Percentiles rank a stretch among this genome's conserved stretches.
Conservation (phyloP, 92 coral and sea anemone genomes). For the Desmophyllum pertusum region DNA sequence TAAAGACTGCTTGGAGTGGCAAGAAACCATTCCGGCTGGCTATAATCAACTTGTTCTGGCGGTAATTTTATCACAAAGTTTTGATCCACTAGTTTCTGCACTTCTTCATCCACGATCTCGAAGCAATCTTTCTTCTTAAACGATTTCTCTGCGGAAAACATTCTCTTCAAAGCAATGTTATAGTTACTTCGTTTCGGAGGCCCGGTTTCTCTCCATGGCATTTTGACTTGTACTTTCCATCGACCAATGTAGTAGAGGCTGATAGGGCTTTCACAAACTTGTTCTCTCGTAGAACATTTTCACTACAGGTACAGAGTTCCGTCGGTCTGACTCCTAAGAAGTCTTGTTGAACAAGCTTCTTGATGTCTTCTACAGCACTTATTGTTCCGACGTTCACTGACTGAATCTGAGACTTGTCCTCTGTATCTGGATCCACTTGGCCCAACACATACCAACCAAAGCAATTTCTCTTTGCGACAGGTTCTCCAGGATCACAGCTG, state of each 20-base stretch:
- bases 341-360: slow-evolving; percentile 61
- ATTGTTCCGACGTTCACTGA: slow-evolving; percentile 61
- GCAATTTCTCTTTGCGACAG: slow-evolving; percentile 51
- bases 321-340: slow-evolving; percentile 63
- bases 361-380: slow-evolving; percentile 8
- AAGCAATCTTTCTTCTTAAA: slow-evolving; percentile 59
- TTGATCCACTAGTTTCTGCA: slow-evolving; percentile 62
- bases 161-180: slow-evolving; percentile 60
- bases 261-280: slow-evolving; percentile 60
- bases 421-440: slow-evolving; percentile 17
- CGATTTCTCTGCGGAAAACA: slow-evolving; percentile 55
- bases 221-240: slow-evolving; percentile 63
- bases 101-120: slow-evolving; percentile 47
- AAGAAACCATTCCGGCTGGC: slow-evolving; percentile 56
- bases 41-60: slow-evolving; percentile 36
- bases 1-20: slow-evolving; percentile 52
- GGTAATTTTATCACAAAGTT: slow-evolving; percentile 57
- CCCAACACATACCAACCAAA: slow-evolving; percentile 68
- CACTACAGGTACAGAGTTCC: slow-evolving; percentile 63
- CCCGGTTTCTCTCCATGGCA: slow-evolving; percentile 63
- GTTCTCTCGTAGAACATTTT: slow-evolving; percentile 47
- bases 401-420: slow-evolving; percentile 28
- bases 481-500: slow-evolving; percentile 52
- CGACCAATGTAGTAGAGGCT: slow-evolving; percentile 44
- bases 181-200: slow-evolving; percentile 65